phyloP scores from a whole-genome alignment of 2,797 vertebrate genomes.

The Valencia hispanica region DNA sequence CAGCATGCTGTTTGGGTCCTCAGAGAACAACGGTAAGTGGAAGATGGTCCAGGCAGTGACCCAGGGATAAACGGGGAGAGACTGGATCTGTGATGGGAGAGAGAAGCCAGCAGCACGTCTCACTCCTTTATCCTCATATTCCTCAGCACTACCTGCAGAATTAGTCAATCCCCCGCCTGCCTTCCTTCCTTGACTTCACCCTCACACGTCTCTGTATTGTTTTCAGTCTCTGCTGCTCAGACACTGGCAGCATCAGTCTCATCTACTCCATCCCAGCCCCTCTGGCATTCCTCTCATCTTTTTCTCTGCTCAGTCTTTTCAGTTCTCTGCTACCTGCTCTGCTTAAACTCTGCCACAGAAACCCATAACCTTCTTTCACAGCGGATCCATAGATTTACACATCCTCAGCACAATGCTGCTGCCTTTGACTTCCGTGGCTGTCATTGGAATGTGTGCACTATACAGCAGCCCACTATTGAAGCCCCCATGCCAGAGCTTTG shows the following conservation, averaged over 20 bases:
- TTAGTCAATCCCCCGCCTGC: conserved; percentile 25
- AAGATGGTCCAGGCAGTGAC: conserved; percentile 64
- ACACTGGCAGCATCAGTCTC: conserved; percentile 43
- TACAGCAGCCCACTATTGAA: conserved; percentile 56
- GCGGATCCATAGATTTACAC: conserved; percentile 39
- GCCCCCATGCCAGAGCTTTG: conserved; percentile 27
- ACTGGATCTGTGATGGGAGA: conserved; percentile 28
- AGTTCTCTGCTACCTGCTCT: conserved; percentile 33
- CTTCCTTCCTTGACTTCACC: conserved; percentile 21
- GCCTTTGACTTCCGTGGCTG: conserved; percentile 22
- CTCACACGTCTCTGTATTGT: conserved; percentile 14
- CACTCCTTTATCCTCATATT: conserved; percentile 21
- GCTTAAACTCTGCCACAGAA: conserved; percentile 42
- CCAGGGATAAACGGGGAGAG: conserved; percentile 24
- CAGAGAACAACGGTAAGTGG: conserved; percentile 69
- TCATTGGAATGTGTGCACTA: conserved; percentile 43
- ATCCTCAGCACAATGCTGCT: conserved; percentile 24
- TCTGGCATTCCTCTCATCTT: conserved; percentile 37
- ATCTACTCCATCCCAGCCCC: conserved; percentile 46
- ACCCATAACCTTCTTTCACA: conserved; percentile 32
- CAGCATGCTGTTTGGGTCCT: conserved; percentile 84
- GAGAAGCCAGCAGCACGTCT: conserved; percentile 19
- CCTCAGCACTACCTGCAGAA: conserved; percentile 35
- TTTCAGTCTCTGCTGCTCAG: conserved; percentile 36
- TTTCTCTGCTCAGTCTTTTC: conserved; percentile 24